Conservation (phyloP, 2,113 vertebrate species). For the Haplochromis vanheusdeni region DNA sequence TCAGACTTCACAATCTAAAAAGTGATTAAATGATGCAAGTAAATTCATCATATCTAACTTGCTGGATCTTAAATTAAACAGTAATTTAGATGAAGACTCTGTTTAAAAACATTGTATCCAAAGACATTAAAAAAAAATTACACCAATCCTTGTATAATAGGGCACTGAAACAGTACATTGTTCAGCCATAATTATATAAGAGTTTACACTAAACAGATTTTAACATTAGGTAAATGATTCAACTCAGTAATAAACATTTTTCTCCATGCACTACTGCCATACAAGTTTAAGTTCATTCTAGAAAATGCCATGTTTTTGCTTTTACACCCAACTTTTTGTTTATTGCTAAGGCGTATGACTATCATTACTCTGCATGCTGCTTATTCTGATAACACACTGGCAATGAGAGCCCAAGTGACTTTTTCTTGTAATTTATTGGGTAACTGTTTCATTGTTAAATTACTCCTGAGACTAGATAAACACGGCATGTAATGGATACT, state of each 20-base stretch:
- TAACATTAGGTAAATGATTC: neutral
- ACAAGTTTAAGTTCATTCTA: neutral
- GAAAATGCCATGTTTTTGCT: neutral
- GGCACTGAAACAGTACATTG: neutral
- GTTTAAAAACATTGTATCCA: neutral
- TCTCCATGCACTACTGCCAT: neutral
- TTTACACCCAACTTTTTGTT: neutral
- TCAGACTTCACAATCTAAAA: neutral
- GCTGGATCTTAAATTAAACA: neutral
- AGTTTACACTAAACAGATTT: neutral
- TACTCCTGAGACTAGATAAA: conserved; percentile 16
- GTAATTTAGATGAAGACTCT: neutral
- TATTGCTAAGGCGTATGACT: neutral
- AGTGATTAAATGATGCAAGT: neutral
- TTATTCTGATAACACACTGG: neutral
- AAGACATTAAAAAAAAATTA: neutral
- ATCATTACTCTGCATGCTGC: neutral
- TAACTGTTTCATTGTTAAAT: conserved; percentile 22
- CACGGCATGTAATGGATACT: conserved; percentile 15
- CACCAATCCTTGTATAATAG: neutral
- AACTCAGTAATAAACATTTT: neutral
- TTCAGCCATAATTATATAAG: neutral
- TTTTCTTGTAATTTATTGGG: conserved; percentile 14
- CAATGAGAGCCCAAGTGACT: neutral
- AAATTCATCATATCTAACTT: neutral